Evolutionary conservation across 2,888 invertebrate genomes (phyloP), one percentile per base, ranked within the genome.

Genomic region (Thalpophila matura): DNA sequence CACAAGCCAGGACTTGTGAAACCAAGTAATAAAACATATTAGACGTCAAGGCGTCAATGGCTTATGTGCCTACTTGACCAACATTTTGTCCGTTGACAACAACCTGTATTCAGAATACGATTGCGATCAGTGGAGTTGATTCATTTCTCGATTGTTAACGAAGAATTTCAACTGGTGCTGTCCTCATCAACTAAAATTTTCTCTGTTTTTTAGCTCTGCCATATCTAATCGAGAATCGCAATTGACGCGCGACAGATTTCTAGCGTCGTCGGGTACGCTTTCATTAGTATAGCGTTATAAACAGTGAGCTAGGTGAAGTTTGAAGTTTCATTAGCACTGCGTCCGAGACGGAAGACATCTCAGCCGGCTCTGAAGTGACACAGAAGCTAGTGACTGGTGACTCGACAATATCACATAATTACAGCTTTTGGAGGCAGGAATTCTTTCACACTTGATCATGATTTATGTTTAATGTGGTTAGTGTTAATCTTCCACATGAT

Each of bases 261-360:
- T n/a, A 6, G 31, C 10, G 42, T 14, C 20, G 20, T 4, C 12
- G 37, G 27, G 10, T 22, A 12, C 54, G 29, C 18, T 5, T 27
- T 20, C 6, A 40, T 33, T 38, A 29, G 4, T 26, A 22, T 22
- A 1, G 14, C 16, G 56, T n/a, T 58, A 58, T 33, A 42, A 26
- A 57, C 27, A 58, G 57, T 14, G 26, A 10, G n/a, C n/a, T 6
- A 18, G 1, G 59, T 20, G 18, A 59, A 29, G 18, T 43, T 27
- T 22, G 10, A 16, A 40, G 12, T 14, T 26, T 57, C 9, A 57
- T 31, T 33, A 43, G 7, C 14, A 7, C 6, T 24, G 16, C 16
- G 60, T 24, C 18, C 29, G 18, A 38, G 9, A 4, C 20, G 37
- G 16, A 29, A 22, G 14, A 18, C 16, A n/a, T 7, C 5, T 9